Evolutionary conservation across 2,113 vertebrate genomes (phyloP), one percentile per base, ranked within the genome.

Genomic region (Pontoporia blainvillei): DNA sequence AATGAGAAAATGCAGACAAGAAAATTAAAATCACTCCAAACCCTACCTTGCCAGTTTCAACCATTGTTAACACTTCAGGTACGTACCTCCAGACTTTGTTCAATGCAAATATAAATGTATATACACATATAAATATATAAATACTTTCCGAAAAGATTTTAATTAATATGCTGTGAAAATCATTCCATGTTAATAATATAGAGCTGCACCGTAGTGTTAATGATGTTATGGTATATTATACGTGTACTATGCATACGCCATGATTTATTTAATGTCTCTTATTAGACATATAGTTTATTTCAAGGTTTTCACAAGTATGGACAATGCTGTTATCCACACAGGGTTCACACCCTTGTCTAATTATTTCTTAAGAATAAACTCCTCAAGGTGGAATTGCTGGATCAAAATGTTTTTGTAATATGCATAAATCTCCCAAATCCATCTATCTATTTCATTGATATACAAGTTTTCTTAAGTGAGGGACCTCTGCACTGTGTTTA

Each of bases 351-450:
- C 5, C 3, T 81, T 76, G 52, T 69, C 36, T n/a, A 49, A 73
- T 72, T 71, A 64, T 66, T 94, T 96, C 57, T 88, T 69, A 61
- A 86, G 44, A 92, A 71, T 94, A 88, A 89, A 93, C n/a, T 91
- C 57, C 36, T 67, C 64, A 87, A 85, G 82, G n/a, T 90, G 21
- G 49, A 93, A 52, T n/a, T 73, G 49, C 72, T 76, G 41, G 61
- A 54, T 94, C 88, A 93, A 71, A 85, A 62, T 29, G 27, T 61
- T 89, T 95, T 67, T 94, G 8, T 59, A 83, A 92, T 69, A 82
- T 46, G 36, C 52, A 88, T 62, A 44, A 86, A 67, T 87, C 66
- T 91, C 72, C 72, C 29, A 17, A 39, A 83, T 71, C n/a, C 82
- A 39, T 49, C 54, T 41, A 39, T 49, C 54, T 41, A 41, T 82